A percentile compares a stretch with the other conserved stretches of the same genome.
Evolutionary conservation across 2,113 vertebrate species (phyloP).

Genomic region (Argyrosomus japonicus): DNA sequence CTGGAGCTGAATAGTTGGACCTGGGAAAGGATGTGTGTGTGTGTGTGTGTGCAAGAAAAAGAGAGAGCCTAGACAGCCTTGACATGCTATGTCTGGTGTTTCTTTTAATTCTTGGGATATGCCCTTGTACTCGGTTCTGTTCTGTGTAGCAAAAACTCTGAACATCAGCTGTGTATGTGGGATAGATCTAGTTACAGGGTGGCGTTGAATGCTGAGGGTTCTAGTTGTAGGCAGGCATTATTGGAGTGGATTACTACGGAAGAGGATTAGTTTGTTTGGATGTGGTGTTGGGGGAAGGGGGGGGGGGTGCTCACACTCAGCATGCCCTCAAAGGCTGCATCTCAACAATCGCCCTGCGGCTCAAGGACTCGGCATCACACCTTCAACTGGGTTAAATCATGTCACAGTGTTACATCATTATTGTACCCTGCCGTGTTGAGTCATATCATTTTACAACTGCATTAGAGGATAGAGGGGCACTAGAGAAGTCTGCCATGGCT

Average conservation of each 20-base stretch:
- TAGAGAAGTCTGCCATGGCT: slow-evolving; percentile 35
- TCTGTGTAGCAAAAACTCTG: slow-evolving; percentile 23
- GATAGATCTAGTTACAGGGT: slow-evolving; percentile 45
- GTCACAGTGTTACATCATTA: slow-evolving; percentile 70
- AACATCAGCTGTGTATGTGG: slow-evolving; percentile 37
- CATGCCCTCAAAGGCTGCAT: slow-evolving; percentile 57
- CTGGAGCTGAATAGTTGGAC: slow-evolving; percentile 70
- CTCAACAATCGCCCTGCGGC: slow-evolving; percentile 59
- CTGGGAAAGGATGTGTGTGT: slow-evolving; percentile 36
- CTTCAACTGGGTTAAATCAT: slow-evolving; percentile 59
- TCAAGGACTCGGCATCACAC: slow-evolving; percentile 63
- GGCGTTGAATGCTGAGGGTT: slow-evolving; percentile 49
- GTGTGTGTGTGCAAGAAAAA: slow-evolving; percentile 47
- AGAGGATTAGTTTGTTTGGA: slow-evolving; percentile 75
- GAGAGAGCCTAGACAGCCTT: slow-evolving; percentile 49
- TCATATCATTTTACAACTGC: slow-evolving; percentile 65
- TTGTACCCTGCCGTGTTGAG: slow-evolving; percentile 57
- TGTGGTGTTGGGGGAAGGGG: neutral
- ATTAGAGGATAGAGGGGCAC: slow-evolving; percentile 55
- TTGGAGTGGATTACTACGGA: slow-evolving; percentile 75
- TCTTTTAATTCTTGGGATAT: slow-evolving; percentile 33
- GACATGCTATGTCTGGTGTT: slow-evolving; percentile 54
- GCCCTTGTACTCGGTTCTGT: slow-evolving; percentile 44
- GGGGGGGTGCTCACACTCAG: slow-evolving; percentile 35
- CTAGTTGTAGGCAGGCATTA: slow-evolving; percentile 61